Evolutionary conservation across 1,140 invertebrate species (phyloP), one percentile per base, ranked within the genome.

Genomic region (Lepidotrigona ventralis): DNA sequence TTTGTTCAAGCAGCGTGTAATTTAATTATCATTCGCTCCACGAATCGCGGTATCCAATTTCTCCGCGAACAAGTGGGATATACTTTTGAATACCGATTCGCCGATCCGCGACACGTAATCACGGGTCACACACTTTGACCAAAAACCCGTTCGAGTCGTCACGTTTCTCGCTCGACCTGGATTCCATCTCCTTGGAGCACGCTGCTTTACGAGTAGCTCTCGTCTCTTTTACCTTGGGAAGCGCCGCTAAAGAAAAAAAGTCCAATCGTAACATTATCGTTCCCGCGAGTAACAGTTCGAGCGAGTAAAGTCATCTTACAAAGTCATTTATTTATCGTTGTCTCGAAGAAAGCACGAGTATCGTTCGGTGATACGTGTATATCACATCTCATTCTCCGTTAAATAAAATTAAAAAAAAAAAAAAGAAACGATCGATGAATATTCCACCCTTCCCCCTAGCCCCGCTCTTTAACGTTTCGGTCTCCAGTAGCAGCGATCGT

Each of bases 151-250:
- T 23, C 82, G 23, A 58, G 21, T 72, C 33, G 54, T 80, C 82
- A 56, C 77, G 76, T 60, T 74, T 78, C 39, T 80, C 70, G 6
- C 8, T 51, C 83, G 79, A 75, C 79, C 77, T 51, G 69, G 26
- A 73, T 84, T 84, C 53, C 77, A 14, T 70, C 72, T 46, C 60
- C 71, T 73, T 72, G 69, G 29, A 46, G 1, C 54, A 46, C 54
- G 54, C 39, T 6, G 69, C 9, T 46, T 74, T 46, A 58, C 60
- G 56, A 58, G 56, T 12, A 60, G 12, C 23, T 60, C 39, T 56
- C 63, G 21, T 81, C 70, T 54, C n/a, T 39, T 14, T 64, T 29
- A 29, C 80, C 81, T 77, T 78, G 75, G 64, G 71, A 82, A 63
- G 58, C 39, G 14, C 14, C 39, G 26, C 1, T 23, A 33, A 71